These are phyloP conservation scores for Axinella damicornis DNA, from an alignment of 37 sponge, comb jelly and placozoan species.

Conservation along the genomic window DNA sequence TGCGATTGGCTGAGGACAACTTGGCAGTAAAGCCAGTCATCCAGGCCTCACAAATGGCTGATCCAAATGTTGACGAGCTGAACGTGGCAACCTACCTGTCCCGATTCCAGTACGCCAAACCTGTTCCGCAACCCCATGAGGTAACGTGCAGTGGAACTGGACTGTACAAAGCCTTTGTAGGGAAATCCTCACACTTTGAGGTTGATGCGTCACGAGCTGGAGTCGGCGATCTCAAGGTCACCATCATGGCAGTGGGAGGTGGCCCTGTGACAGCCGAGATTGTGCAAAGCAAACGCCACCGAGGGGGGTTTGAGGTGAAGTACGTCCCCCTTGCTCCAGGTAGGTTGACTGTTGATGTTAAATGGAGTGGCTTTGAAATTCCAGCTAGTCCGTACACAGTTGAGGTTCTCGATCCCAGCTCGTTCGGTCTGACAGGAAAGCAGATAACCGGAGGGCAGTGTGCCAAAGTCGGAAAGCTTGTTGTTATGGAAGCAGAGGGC, in stretches of 20 bases:
- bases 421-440: conserved; percentile 41
- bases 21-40: conserved; percentile 73
- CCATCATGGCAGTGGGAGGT: conserved; percentile 25
- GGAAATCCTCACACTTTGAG: conserved; percentile 58
- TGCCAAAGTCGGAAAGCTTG: conserved; percentile 48
- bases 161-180: conserved; percentile 64
- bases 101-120: conserved; percentile 73
- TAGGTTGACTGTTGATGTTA: conserved; percentile 56
- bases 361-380: conserved; percentile 69
- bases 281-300: not conserved
- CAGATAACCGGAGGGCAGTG: conserved; percentile 56
- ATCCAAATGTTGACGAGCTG: conserved; percentile 88
- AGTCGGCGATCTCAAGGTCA: conserved; percentile 65
- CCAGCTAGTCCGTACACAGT: conserved; percentile 68
- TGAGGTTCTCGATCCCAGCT: conserved; percentile 62
- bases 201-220: conserved; percentile 69
- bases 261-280: conserved; percentile 20
- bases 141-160: conserved; percentile 64
- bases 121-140: conserved; percentile 33
- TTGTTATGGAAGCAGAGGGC: conserved; percentile 52
- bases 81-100: conserved; percentile 77
- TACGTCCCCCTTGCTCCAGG: conserved; percentile 66
- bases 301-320: conserved; percentile 55
- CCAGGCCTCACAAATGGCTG: conserved; percentile 70
- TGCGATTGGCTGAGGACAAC: conserved; percentile 72